A percentile compares a stretch with the other conserved stretches of the same genome.
Evolutionary conservation across 2,113 vertebrate genomes (phyloP).

Genomic region (Ciconia maguari): DNA sequence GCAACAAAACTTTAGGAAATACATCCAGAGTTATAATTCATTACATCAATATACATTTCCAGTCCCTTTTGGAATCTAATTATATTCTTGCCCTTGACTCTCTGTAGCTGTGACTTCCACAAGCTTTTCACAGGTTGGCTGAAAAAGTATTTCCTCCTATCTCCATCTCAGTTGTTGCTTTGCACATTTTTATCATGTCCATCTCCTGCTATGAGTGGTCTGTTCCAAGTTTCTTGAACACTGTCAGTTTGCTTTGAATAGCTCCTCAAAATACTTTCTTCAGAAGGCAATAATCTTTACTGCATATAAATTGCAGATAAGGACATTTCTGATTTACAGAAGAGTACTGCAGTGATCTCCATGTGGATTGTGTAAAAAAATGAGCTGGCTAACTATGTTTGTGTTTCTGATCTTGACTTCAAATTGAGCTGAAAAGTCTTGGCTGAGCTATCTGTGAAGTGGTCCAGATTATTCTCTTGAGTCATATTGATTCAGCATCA

Average conservation of each 20-base stretch:
- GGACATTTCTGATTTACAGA: background rate
- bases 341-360: background rate
- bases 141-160: background rate
- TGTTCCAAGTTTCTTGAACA: background rate
- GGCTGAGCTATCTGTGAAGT: background rate
- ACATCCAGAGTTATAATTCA: conserved; percentile 41
- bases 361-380: background rate
- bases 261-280: background rate
- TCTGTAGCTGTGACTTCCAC: conserved; percentile 17
- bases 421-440: background rate
- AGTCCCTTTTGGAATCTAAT: conserved; percentile 33
- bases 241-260: background rate
- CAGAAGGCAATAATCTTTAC: background rate
- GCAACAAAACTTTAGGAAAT: conserved; percentile 17
- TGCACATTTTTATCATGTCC: background rate
- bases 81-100: conserved; percentile 31
- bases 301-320: background rate
- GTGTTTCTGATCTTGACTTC: conserved; percentile 19
- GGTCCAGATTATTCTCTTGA: background rate
- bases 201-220: background rate
- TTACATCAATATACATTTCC: conserved; percentile 40
- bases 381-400: background rate
- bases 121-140: conserved; percentile 37
- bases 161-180: background rate
- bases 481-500: background rate